Evolutionary conservation across 2,113 vertebrate genomes (phyloP).

Genomic region (Guaruba guarouba): DNA sequence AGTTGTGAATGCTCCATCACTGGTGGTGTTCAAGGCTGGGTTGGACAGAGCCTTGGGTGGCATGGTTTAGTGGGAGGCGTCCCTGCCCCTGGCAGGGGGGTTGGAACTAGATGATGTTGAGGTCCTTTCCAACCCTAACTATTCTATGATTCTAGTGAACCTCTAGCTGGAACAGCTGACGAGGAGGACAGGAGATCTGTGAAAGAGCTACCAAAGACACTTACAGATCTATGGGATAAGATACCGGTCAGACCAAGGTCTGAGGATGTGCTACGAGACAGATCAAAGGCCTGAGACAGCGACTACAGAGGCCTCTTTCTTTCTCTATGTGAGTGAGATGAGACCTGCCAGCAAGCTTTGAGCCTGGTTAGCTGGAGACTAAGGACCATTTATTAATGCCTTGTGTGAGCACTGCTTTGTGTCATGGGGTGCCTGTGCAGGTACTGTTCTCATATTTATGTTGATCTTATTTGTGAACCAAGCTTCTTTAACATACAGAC

Average conservation of each 20-base stretch:
- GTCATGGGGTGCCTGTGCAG: background rate
- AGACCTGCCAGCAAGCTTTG: background rate
- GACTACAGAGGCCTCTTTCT: background rate
- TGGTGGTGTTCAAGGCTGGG: no score
- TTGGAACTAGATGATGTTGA: no score
- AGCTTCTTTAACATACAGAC: background rate
- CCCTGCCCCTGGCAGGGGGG: no score
- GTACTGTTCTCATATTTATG: background rate
- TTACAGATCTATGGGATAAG: background rate
- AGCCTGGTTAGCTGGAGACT: background rate
- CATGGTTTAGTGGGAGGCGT: no score
- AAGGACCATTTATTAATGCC: no score
- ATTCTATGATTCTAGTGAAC: background rate
- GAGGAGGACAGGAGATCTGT: background rate
- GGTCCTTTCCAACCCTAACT: no score
- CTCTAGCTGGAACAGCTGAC: background rate
- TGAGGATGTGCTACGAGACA: background rate
- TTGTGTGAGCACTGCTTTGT: background rate
- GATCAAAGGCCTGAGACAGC: background rate
- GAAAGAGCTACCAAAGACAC: background rate
- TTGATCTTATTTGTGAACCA: background rate
- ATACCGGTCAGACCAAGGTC: fast-evolving
- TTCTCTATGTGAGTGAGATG: background rate
- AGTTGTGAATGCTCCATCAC: no score
- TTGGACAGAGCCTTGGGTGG: no score